Evolutionary conservation across 2,888 invertebrate genomes (phyloP), one percentile per base, ranked within the genome.

Genomic region (Heliconius sara): DNA sequence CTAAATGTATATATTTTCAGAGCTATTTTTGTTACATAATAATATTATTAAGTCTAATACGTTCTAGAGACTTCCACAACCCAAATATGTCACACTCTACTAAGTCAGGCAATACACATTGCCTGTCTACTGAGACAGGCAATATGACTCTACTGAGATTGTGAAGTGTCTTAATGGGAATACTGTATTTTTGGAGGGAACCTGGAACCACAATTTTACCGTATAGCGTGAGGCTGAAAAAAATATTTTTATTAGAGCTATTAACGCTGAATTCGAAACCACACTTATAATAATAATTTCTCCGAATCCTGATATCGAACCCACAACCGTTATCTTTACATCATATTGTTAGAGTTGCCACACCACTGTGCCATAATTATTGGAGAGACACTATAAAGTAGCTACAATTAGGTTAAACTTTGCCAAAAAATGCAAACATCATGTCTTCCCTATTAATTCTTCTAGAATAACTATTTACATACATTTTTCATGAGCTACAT

Each of bases 361-460:
- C 34, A 2, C 60, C n/a, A 60, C 10, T 60, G 60, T 3, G n/a
- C 19, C 22, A n/a, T 0, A 22, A 60, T 3, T 27, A 67, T 52
- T n/a, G 65, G 79, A 77, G 79, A 79, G 80, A 80, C 74, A 77
- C 63, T 81, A 79, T 83, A 77, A 78, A 76, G 78, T 71, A 71
- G 71, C 73, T 79, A 76, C 57, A 60, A 65, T 72, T 76, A 77
- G 78, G 67, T 78, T 80, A 79, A 81, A 82, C 47, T 68, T 80
- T 81, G 76, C 86, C 88, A 87, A 87, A 88, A 88, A 86, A 85
- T 89, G 86, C 86, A 89, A 88, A 89, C 89, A 91, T 90, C 91
- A 91, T 89, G 93, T 93, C 93, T 93, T 93, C 93, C 93, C 90
- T 91, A 85, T 89, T 68, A 88, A 90, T 86, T 87, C 86, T 87